phyloP scores from a whole-genome alignment of 2,797 vertebrate species.

The Mycteria americana region DNA sequence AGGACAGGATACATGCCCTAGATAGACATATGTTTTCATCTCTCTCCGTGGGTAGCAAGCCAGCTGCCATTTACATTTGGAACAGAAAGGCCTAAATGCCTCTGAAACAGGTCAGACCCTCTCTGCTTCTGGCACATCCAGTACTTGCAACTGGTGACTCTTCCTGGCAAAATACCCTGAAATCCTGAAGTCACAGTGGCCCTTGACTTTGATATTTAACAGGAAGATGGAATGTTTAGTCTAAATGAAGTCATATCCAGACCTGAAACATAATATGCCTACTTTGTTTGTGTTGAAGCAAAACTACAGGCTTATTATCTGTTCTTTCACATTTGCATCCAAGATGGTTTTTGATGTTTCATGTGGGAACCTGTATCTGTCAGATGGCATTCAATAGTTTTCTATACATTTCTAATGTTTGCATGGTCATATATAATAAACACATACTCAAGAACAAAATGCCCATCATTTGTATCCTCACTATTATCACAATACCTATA shows the following conservation, averaged over 20 bases:
- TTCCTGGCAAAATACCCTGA: background rate
- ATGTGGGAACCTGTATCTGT: background rate
- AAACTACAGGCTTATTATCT: background rate
- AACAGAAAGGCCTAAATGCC: constrained; percentile 14
- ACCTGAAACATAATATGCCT: background rate
- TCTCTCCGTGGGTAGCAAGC: background rate
- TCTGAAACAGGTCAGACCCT: background rate
- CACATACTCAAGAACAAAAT: background rate
- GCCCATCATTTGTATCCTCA: background rate
- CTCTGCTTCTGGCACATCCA: background rate
- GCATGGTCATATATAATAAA: background rate
- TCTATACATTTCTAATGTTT: background rate
- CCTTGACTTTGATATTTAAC: background rate
- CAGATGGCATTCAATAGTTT: background rate
- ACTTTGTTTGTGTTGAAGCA: background rate
- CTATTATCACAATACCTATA: background rate
- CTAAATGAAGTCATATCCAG: background rate
- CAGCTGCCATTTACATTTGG: constrained; percentile 3
- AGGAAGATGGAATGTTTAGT: background rate
- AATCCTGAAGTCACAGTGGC: background rate
- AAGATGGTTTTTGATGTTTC: background rate
- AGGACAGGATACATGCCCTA: background rate
- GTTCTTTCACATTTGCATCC: background rate
- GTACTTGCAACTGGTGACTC: background rate
- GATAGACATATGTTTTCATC: constrained; percentile 25